Evolutionary conservation across 2,797 vertebrate species (phyloP).

Genomic region (Hydrocynus forskahlii): DNA sequence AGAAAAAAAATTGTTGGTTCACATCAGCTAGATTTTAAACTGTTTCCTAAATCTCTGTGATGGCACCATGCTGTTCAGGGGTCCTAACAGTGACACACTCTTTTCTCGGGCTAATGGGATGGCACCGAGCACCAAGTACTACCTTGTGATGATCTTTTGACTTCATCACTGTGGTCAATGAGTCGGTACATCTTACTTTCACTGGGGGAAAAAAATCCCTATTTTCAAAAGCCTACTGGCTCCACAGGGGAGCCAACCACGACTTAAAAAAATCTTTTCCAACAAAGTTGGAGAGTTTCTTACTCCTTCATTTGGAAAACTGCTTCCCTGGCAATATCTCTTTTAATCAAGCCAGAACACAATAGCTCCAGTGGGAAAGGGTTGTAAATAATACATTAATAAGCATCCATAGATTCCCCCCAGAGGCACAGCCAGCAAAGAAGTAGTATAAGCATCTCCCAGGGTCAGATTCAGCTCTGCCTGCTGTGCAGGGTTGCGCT

Average conservation of each 20-base stretch:
- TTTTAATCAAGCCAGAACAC: conserved; percentile 76
- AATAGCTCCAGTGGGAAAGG: conserved; percentile 72
- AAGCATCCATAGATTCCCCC: conserved; percentile 72
- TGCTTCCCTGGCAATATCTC: conserved; percentile 72
- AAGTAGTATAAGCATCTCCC: conserved; percentile 70
- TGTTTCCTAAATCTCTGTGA: background rate
- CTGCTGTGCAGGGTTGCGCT: conserved; percentile 34
- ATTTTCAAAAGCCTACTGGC: background rate
- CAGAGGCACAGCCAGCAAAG: conserved; percentile 63
- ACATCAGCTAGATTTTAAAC: background rate
- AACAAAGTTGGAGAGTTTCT: conserved; percentile 58
- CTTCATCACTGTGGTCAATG: conserved; percentile 28
- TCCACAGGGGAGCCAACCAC: background rate
- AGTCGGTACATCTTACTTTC: conserved; percentile 12
- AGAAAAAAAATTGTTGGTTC: background rate
- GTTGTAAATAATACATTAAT: conserved; percentile 82
- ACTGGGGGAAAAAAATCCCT: background rate
- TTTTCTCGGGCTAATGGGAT: conserved; percentile 5
- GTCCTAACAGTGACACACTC: background rate
- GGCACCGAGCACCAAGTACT: background rate
- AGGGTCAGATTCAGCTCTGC: conserved; percentile 62
- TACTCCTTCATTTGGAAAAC: conserved; percentile 64
- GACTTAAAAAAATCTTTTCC: conserved; percentile 55
- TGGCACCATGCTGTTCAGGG: background rate
- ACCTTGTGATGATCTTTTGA: conserved; percentile 13